These are phyloP conservation scores for Melitaea athalia DNA, from an alignment of 2,888 invertebrate genomes.

Conservation along the genomic window DNA sequence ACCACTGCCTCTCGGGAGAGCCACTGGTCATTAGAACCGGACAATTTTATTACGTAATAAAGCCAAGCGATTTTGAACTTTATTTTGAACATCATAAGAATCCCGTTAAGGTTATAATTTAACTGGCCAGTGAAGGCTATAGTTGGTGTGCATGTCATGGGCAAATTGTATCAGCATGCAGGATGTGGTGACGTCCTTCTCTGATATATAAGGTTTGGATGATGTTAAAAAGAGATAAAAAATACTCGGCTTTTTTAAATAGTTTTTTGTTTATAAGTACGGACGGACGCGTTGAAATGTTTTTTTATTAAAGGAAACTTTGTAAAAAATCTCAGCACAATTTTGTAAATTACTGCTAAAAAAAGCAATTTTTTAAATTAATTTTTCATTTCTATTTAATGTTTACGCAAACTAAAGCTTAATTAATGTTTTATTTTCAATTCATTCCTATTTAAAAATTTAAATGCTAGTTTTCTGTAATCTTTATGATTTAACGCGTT, in stretches of 20 bases:
- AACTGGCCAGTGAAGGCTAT: constrained; percentile 10
- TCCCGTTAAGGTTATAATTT: background rate
- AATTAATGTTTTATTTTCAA: background rate
- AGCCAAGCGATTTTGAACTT: constrained; percentile 7
- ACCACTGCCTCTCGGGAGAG: constrained; percentile 46
- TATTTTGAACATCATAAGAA: constrained; percentile 4
- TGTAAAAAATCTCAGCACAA: constrained; percentile 3
- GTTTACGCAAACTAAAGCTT: background rate
- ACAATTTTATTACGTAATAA: constrained; percentile 2
- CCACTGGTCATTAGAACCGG: constrained; percentile 50
- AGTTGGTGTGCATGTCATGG: constrained; percentile 31
- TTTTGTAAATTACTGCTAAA: background rate
- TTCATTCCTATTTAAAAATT: background rate
- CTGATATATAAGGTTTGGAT: background rate
- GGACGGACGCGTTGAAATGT: constrained; percentile 4
- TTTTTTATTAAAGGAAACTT: constrained; percentile 17
- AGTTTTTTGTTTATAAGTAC: constrained; percentile 14
- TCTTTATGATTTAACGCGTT: background rate
- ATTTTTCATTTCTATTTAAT: background rate
- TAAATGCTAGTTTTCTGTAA: background rate
- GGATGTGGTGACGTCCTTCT: constrained; percentile 26
- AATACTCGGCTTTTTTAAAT: background rate
- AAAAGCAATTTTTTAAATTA: background rate
- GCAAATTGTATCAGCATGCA: constrained; percentile 26
- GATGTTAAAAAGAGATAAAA: constrained; percentile 10